Evolutionary conservation across 2,888 invertebrate genomes (phyloP), one percentile per base, ranked within the genome.

Genomic region (Stenodera caucasica): DNA sequence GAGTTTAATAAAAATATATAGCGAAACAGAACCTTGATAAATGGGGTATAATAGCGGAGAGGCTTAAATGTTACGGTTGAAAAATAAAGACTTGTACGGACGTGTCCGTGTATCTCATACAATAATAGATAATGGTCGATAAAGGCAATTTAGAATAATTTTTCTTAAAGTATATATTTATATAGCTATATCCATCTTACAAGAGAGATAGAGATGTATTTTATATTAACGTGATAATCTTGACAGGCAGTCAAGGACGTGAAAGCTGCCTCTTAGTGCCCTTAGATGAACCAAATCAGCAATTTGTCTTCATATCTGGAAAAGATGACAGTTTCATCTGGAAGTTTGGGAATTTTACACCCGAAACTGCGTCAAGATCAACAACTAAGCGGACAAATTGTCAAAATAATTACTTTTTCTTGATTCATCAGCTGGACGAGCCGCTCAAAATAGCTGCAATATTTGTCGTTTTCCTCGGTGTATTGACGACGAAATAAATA

Each of bases 1-100:
- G 57, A 64, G 63, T 59, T 58, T 53, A 58, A 64, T 61, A 58
- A 59, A 63, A 58, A 64, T 63, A 64, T 45, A 18, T 21, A 45
- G 21, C 21, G 45, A 63, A 62, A 60, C 62, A 49, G 57, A 57
- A 57, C 57, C 63, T 61, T 67, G 66, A 68, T 68, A 67, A 65
- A 65, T 63, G 63, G 60, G 51, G 60, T 59, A 53, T 54, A 40
- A 37, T 52, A 35, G 55, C 30, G 11, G 2, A 45, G 45, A 21
- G 64, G 64, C 65, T 67, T 65, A 62, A 67, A 62, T 59, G 64
- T 51, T 59, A 40, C 30, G 11, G 59, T 30, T 40, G 55, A 59
- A 45, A 45, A 21, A 18, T 37, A 37, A 21, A 45, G 21, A 14
- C 35, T 1, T 35, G 35, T 35, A 35, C 5, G 14, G 35, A 45